Conservation (phyloP, 2,888 invertebrate species). For the Xanthia togata region DNA sequence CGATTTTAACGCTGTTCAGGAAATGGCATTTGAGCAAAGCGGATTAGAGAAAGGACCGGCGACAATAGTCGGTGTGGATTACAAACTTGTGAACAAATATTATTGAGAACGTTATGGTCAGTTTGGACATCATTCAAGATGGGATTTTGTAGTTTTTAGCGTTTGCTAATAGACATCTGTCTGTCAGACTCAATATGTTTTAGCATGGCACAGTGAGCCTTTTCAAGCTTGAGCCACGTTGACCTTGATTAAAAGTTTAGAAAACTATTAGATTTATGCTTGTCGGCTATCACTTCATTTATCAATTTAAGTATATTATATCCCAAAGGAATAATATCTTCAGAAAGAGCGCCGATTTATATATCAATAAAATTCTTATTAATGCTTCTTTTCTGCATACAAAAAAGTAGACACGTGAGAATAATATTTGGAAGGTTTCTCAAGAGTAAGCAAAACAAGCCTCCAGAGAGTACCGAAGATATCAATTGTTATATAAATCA, state of each 20-base stretch:
- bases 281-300: background rate
- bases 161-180: conserved; percentile 20
- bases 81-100: conserved; percentile 68
- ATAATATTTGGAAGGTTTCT: conserved; percentile 59
- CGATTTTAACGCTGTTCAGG: conserved; percentile 79
- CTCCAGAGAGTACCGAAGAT: conserved; percentile 63
- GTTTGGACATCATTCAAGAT: conserved; percentile 42
- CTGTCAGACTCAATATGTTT: conserved; percentile 14
- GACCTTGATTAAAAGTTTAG: no score
- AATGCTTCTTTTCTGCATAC: background rate
- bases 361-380: conserved; percentile 14
- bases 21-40: conserved; percentile 81
- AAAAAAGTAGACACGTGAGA: conserved; percentile 61
- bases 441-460: conserved; percentile 64
- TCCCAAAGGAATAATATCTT: background rate
- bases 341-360: background rate
- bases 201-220: background rate
- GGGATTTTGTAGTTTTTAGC: background rate
- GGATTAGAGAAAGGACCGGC: conserved; percentile 75
- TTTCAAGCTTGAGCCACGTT: no score
- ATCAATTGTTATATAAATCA: conserved; percentile 80
- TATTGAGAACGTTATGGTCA: conserved; percentile 58
- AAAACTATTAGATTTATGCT: no score
- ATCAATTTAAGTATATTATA: background rate
- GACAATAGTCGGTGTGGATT: conserved; percentile 71